These are phyloP conservation scores for Stegastes partitus DNA, from an alignment of 2,113 vertebrate species.

Conservation along the genomic window DNA sequence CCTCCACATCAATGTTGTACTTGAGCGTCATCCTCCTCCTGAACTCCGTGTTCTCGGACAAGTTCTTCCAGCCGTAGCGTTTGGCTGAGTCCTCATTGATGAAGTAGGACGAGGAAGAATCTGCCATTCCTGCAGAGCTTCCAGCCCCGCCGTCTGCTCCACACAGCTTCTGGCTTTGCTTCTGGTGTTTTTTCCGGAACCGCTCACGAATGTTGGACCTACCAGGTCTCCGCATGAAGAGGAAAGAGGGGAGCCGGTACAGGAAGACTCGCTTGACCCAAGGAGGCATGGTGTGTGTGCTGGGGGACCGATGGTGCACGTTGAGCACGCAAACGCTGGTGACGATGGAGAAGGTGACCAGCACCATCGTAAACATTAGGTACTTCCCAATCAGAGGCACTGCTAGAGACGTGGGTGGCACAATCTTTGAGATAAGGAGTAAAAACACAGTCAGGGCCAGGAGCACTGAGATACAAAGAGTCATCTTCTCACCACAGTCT, in stretches of 20 bases:
- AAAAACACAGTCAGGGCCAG: constrained; percentile 88
- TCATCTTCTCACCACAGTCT: constrained; percentile 89
- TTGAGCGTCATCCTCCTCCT: constrained; percentile 82
- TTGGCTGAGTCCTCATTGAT: constrained; percentile 83
- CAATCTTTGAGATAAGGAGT: constrained; percentile 89
- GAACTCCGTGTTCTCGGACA: constrained; percentile 81
- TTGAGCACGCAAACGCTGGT: constrained; percentile 89
- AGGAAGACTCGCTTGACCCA: constrained; percentile 87
- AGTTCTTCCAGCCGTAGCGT: constrained; percentile 79
- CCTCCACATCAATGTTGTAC: constrained; percentile 80
- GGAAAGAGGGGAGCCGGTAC: constrained; percentile 79
- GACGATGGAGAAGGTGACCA: constrained; percentile 89
- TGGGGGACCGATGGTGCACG: constrained; percentile 87
- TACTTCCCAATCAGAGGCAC: constrained; percentile 89
- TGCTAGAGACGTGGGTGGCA: constrained; percentile 87
- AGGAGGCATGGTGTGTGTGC: constrained; percentile 86
- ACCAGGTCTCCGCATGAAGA: constrained; percentile 85
- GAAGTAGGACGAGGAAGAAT: constrained; percentile 79
- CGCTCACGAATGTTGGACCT: constrained; percentile 81
- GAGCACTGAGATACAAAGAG: constrained; percentile 87
- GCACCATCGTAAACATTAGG: constrained; percentile 88
- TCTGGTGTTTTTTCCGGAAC: constrained; percentile 81
- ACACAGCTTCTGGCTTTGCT: constrained; percentile 63
- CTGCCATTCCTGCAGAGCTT: constrained; percentile 39
- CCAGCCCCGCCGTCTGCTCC: constrained; percentile 60